These are phyloP conservation scores for Balaeniceps rex DNA, from an alignment of 2,113 vertebrate genomes.

Conservation along the genomic window DNA sequence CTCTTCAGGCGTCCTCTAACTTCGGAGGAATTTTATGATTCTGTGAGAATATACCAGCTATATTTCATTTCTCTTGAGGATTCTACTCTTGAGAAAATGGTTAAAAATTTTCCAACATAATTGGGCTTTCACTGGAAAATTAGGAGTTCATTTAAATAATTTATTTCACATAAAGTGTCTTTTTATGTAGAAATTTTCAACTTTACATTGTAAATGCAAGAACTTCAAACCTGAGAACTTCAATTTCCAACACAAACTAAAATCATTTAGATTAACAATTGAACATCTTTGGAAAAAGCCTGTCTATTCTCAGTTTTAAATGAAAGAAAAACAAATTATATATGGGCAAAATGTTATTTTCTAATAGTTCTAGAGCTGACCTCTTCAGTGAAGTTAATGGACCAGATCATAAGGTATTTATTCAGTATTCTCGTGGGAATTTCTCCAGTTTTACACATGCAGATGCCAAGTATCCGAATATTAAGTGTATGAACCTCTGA, in stretches of 20 bases:
- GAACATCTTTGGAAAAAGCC: neutral
- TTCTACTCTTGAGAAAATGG: constrained; percentile 59
- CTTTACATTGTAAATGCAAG: constrained; percentile 50
- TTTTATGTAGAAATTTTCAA: constrained; percentile 59
- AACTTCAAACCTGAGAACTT: constrained; percentile 38
- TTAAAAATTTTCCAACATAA: constrained; percentile 63
- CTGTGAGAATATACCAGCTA: constrained; percentile 38
- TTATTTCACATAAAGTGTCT: constrained; percentile 66
- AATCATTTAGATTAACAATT: constrained; percentile 19
- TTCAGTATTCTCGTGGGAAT: constrained; percentile 10
- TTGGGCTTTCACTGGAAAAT: constrained; percentile 65
- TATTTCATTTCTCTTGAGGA: constrained; percentile 54
- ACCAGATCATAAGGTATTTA: constrained; percentile 49
- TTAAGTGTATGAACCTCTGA: neutral
- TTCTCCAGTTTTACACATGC: neutral
- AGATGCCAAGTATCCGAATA: neutral
- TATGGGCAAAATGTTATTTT: constrained; percentile 9
- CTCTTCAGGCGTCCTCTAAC: neutral
- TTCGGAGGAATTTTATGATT: constrained; percentile 49
- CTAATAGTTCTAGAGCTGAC: constrained; percentile 11
- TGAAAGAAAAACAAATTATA: constrained; percentile 11
- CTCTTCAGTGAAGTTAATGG: constrained; percentile 41
- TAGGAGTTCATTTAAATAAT: constrained; percentile 67
- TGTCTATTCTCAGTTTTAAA: constrained; percentile 6
- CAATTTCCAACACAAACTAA: constrained; percentile 42